phyloP scores from a whole-genome alignment of 2,888 invertebrate species.

The Psylliodes chrysocephalus region DNA sequence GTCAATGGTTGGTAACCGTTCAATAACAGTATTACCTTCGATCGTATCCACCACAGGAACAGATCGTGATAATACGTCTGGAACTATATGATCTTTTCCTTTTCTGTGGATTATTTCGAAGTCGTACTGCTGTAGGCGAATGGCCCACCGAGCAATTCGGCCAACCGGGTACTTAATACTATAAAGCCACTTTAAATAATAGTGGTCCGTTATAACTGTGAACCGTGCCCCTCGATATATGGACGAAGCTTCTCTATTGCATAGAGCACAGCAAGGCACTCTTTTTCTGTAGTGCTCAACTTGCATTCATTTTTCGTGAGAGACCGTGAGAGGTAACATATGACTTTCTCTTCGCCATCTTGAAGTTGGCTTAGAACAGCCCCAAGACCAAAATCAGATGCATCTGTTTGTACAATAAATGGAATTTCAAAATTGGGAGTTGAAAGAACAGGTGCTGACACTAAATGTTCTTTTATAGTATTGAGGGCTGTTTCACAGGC shows the following conservation, averaged over 20 bases:
- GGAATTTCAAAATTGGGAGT: conserved; percentile 36
- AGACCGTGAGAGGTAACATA: conserved; percentile 36
- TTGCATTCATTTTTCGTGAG: conserved; percentile 34
- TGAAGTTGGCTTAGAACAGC: conserved; percentile 24
- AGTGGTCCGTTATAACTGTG: neutral
- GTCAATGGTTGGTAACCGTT: no score
- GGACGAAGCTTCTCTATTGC: conserved; percentile 39
- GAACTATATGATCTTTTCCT: neutral
- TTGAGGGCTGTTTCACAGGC: conserved; percentile 27
- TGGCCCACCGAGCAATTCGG: no score
- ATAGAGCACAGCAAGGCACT: no score
- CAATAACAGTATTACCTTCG: no score
- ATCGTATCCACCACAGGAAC: neutral
- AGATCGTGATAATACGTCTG: neutral
- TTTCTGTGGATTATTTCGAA: conserved; percentile 2
- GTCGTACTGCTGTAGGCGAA: no score
- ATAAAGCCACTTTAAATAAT: neutral
- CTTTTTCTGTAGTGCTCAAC: no score
- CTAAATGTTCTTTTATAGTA: conserved; percentile 29
- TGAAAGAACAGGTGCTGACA: conserved; percentile 37
- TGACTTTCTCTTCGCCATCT: conserved; percentile 38
- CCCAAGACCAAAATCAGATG: conserved; percentile 25
- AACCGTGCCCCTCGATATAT: conserved; percentile 35
- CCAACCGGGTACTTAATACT: neutral
- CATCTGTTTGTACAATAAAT: conserved; percentile 46